Evolutionary conservation across 2,888 invertebrate genomes (phyloP).

Genomic region (Boloria selene): DNA sequence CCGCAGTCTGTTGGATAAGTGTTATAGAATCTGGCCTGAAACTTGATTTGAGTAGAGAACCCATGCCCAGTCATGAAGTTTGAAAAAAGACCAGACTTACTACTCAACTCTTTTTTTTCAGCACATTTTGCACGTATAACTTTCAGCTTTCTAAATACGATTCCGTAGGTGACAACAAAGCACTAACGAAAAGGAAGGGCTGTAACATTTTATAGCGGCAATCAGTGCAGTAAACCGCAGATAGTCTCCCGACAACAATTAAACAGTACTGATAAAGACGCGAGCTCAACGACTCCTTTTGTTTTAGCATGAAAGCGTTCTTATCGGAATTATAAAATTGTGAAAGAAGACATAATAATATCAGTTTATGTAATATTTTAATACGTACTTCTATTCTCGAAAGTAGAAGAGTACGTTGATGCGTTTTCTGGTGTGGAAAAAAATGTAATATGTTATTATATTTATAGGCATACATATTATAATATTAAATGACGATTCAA

Average conservation of each 20-base stretch:
- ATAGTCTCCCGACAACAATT: conserved; percentile 72
- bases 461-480: too few relatives aligned
- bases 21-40: too few relatives aligned
- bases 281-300: conserved; percentile 24
- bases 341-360: not conserved
- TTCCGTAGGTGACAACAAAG: conserved; percentile 53
- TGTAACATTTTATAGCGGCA: conserved; percentile 70
- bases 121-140: not conserved
- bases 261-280: conserved; percentile 66
- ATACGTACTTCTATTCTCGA: not conserved
- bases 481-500: too few relatives aligned
- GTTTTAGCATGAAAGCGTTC: conserved; percentile 17
- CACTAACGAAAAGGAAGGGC: conserved; percentile 66
- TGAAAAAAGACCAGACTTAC: too few relatives aligned
- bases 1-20: too few relatives aligned
- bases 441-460: too few relatives aligned
- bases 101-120: too few relatives aligned
- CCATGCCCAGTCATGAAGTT: too few relatives aligned
- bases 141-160: conserved; percentile 8
- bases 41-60: too few relatives aligned
- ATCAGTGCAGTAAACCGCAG: conserved; percentile 65
- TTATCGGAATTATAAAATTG: conserved; percentile 7
- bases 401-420: too few relatives aligned
- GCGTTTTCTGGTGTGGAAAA: too few relatives aligned
- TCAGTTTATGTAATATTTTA: not conserved